Evolutionary conservation across 2,113 vertebrate species (phyloP), one percentile per base, ranked within the genome.

Genomic region (Corynorhinus townsendii): DNA sequence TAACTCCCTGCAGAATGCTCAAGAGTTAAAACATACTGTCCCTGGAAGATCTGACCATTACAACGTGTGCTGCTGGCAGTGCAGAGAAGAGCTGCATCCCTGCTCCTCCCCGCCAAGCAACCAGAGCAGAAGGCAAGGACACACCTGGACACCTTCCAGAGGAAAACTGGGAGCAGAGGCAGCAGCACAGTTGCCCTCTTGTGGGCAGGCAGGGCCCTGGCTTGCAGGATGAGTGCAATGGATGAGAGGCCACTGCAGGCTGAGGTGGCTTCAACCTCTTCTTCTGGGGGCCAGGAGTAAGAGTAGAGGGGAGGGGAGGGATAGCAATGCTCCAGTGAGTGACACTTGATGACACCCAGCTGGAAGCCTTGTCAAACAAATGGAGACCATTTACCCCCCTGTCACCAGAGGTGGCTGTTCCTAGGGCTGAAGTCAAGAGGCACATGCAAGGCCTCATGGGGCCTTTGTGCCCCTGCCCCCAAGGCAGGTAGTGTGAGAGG

Each of bases 311-410:
- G 7, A 22, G 8, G 22, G 16, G 16, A 45, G 7, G 64, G 72
- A 59, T 2, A 49, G 49, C 62, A 59, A 28, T 10, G 47, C 33
- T 81, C 52, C 47, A 9, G 17, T 5, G 28, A 84, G 22, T 49
- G 80, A 77, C 76, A 43, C 52, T 71, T 52, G 66, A 68, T 89
- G 86, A 81, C 75, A 91, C 24, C 45, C 72, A 90, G 93, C 59
- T 85, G 84, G 93, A 93, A 89, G 59, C 49, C 87, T 81, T 85
- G 71, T 75, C 90, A 87, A 77, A 83, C 72, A 85, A 84, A 88
- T 87, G 86, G 49, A 84, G 59, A 62, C 75, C 54, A 72, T 54
- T 81, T 87, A 72, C n/a, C 1, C 56, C 26, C 43, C 45, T 4
- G 28, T 40, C 26, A 38, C 43, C 7, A 73, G 94, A 92, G 56